These are phyloP conservation scores for Formicarius rufipectus DNA, from an alignment of 2,113 vertebrate species.

Conservation along the genomic window DNA sequence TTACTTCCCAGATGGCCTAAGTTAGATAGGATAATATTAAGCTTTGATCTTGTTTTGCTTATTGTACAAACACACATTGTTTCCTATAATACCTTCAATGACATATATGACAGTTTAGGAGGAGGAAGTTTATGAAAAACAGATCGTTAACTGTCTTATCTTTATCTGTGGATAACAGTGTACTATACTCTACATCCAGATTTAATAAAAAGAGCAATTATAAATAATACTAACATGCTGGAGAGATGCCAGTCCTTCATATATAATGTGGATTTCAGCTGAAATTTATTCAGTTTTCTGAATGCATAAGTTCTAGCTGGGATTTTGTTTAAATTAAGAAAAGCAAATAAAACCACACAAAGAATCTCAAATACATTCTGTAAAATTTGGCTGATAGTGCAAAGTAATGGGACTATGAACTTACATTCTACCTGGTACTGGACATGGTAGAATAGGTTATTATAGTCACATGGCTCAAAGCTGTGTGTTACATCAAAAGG, in stretches of 20 bases:
- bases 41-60: background rate
- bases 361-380: background rate
- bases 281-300: background rate
- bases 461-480: background rate
- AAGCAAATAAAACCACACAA: background rate
- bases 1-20: background rate
- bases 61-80: background rate
- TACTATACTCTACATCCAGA: background rate
- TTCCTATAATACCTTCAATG: background rate
- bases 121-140: background rate
- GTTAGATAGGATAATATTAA: background rate
- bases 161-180: background rate
- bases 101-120: background rate
- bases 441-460: background rate
- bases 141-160: background rate
- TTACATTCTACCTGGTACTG: background rate
- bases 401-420: background rate
- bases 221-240: background rate
- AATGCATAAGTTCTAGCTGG: background rate
- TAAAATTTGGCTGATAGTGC: background rate
- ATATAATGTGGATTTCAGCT: background rate
- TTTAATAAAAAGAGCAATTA: background rate
- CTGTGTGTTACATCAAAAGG: background rate
- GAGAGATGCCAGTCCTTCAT: background rate
- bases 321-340: background rate